Conservation (phyloP, 2,797 vertebrate genomes). For the Uromys caudimaculatus region DNA sequence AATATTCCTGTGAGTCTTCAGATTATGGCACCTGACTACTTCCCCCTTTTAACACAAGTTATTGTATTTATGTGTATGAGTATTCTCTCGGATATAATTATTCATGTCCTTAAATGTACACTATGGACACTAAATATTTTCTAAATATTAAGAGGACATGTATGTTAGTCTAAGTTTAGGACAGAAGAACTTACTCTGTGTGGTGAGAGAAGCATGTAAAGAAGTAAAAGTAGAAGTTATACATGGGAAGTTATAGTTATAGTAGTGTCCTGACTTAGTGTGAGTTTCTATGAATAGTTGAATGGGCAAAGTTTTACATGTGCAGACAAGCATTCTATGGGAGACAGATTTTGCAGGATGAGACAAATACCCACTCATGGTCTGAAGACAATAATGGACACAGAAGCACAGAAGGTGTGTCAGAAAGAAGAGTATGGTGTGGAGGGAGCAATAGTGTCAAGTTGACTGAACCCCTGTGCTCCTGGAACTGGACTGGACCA, state of each 20-base stretch:
- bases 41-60: background rate
- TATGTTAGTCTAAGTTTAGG: background rate
- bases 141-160: background rate
- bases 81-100: background rate
- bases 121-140: background rate
- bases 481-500: too few relatives aligned
- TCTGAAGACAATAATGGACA: background rate
- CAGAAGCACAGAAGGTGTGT: background rate
- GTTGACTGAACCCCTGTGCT: too few relatives aligned
- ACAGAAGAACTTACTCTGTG: too few relatives aligned
- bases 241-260: background rate
- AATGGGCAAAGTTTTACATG: background rate
- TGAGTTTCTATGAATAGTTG: background rate
- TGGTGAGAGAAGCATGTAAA: background rate
- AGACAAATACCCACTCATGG: background rate
- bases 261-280: too few relatives aligned
- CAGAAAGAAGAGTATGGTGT: background rate
- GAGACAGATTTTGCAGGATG: background rate
- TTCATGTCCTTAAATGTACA: background rate
- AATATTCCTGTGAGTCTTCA: too few relatives aligned
- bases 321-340: too few relatives aligned
- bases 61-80: too few relatives aligned
- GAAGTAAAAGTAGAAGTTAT: rapidly evolving
- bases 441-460: too few relatives aligned
- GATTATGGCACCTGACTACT: too few relatives aligned